Evolutionary conservation across 2,888 invertebrate species (phyloP).

Genomic region (Aspidiotus rigidus): DNA sequence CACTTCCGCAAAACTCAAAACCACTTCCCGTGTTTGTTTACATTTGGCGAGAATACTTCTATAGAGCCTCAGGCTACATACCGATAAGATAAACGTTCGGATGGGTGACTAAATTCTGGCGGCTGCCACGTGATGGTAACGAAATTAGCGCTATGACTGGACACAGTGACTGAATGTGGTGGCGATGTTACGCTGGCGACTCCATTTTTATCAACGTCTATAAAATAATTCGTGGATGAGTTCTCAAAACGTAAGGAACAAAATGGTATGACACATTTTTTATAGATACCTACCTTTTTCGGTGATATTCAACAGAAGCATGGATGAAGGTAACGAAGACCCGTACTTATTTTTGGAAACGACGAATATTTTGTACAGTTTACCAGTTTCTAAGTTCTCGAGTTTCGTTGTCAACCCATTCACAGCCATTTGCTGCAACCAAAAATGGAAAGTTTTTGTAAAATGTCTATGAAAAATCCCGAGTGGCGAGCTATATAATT

Average conservation of each 20-base stretch:
- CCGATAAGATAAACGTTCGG: constrained; percentile 67
- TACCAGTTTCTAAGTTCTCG: constrained; percentile 48
- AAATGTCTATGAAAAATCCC: too few species aligned
- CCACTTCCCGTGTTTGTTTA: too few species aligned
- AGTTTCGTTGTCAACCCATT: constrained; percentile 53
- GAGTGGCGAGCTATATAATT: too few species aligned
- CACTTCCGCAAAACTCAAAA: too few species aligned
- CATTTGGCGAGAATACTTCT: too few species aligned
- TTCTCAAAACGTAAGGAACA: neutral
- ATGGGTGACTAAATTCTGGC: constrained; percentile 70
- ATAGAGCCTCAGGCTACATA: constrained; percentile 46
- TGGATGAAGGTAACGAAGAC: constrained; percentile 69
- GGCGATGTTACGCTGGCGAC: constrained; percentile 65
- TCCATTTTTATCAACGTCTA: constrained; percentile 43
- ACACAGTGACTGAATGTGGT: constrained; percentile 67
- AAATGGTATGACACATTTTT: neutral
- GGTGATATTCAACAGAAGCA: constrained; percentile 63
- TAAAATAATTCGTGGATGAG: constrained; percentile 19
- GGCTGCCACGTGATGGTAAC: constrained; percentile 76
- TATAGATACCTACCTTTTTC: constrained; percentile 40
- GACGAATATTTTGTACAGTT: constrained; percentile 70
- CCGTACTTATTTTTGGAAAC: constrained; percentile 68
- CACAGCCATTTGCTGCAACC: constrained; percentile 56
- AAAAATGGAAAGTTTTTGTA: too few species aligned
- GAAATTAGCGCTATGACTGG: constrained; percentile 72